Conservation (phyloP, 2,888 invertebrate genomes). For the Nipponacmea schrenckii region DNA sequence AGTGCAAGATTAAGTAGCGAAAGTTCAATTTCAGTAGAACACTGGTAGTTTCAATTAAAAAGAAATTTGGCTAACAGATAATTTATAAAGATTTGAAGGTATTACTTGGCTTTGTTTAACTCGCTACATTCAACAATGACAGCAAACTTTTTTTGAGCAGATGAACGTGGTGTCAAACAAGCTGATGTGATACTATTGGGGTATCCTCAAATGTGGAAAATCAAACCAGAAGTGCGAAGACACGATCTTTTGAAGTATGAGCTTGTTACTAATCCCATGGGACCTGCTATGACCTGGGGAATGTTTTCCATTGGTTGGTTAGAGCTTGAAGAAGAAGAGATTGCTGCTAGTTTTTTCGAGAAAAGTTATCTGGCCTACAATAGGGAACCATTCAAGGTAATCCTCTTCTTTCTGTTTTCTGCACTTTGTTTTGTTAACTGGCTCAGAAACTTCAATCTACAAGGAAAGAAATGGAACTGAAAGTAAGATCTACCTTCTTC, state of each 20-base stretch:
- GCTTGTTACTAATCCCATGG: slow-evolving; percentile 23
- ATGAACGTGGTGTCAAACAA: slow-evolving; percentile 39
- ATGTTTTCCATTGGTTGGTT: slow-evolving; percentile 65
- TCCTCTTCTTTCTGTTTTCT: too few relatives aligned
- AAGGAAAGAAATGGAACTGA: too few relatives aligned
- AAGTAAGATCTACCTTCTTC: too few relatives aligned
- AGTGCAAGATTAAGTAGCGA: too few relatives aligned
- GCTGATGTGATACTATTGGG: slow-evolving; percentile 65
- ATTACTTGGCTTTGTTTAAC: too few relatives aligned
- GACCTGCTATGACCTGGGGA: slow-evolving; percentile 68
- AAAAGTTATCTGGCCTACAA: slow-evolving; percentile 51
- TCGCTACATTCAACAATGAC: too few relatives aligned
- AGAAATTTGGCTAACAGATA: too few relatives aligned
- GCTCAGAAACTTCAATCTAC: too few relatives aligned
- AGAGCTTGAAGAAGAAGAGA: slow-evolving; percentile 53
- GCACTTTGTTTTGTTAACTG: too few relatives aligned
- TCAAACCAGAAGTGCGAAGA: slow-evolving; percentile 39
- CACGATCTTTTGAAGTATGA: slow-evolving; percentile 63
- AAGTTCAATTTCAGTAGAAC: too few relatives aligned
- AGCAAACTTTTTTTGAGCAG: background rate
- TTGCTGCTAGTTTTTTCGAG: slow-evolving; percentile 53
- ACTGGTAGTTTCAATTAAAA: too few relatives aligned
- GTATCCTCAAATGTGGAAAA: slow-evolving; percentile 56
- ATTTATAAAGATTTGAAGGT: too few relatives aligned
- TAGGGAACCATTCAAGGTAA: slow-evolving; percentile 60